A percentile compares a stretch with the other conserved stretches of the same genome.
Evolutionary conservation across 2,797 vertebrate genomes (phyloP).

Genomic region (Lithobates sylvaticus): DNA sequence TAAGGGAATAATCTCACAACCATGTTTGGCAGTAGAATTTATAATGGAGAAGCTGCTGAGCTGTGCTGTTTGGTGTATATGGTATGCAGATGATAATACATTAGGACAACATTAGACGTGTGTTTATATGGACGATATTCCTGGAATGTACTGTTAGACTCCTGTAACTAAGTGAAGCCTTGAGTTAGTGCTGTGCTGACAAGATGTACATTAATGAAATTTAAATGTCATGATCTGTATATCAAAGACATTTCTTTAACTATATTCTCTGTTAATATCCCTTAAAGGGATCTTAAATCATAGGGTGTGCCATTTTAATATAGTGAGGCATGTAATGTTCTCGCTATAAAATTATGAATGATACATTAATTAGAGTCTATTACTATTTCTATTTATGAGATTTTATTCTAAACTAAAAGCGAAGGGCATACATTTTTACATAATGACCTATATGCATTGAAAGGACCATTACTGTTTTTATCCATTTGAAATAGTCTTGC

Average conservation of each 20-base stretch:
- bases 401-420: not conserved
- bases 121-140: slow-evolving; percentile 26
- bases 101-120: slow-evolving; percentile 20
- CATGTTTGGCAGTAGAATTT: slow-evolving; percentile 31
- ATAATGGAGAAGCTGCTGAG: slow-evolving; percentile 17
- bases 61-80: slow-evolving; percentile 20
- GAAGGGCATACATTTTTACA: too few relatives aligned
- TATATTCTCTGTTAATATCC: not conserved
- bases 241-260: not conserved
- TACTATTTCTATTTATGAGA: not conserved
- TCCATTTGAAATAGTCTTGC: too few relatives aligned
- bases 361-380: slow-evolving; percentile 21
- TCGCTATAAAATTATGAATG: not conserved
- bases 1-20: slow-evolving; percentile 12
- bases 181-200: not conserved
- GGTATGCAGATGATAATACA: slow-evolving; percentile 44
- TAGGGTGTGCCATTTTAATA: slow-evolving; percentile 30
- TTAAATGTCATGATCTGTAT: not conserved
- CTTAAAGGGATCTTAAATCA: slow-evolving; percentile 21
- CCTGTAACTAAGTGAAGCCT: not conserved
- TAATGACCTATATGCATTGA: too few relatives aligned
- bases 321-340: slow-evolving; percentile 9
- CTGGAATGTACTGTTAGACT: slow-evolving; percentile 11
- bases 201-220: not conserved
- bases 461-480: too few relatives aligned